Conservation (phyloP, 2,113 vertebrate species). For the Anoura caudifer region DNA sequence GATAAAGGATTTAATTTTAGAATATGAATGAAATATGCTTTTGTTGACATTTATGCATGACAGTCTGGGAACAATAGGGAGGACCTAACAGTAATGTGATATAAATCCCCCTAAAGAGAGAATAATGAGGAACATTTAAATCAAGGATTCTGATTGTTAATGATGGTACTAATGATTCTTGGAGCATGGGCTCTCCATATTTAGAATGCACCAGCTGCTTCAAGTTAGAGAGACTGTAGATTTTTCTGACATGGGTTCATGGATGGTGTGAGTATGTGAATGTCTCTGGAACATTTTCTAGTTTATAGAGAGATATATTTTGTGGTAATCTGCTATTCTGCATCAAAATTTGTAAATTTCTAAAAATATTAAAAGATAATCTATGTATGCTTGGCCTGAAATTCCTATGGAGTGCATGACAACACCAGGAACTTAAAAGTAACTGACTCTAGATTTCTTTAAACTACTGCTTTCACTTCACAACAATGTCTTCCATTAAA, state of each 20-base stretch:
- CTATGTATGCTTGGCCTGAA: neutral
- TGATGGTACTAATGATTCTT: conserved; percentile 10
- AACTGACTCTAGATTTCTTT: neutral
- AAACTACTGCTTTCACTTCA: conserved; percentile 15
- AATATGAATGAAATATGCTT: conserved; percentile 59
- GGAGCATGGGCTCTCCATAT: neutral
- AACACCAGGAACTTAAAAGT: neutral
- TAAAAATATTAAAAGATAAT: neutral
- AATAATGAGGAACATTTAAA: conserved; percentile 39
- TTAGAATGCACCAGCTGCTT: conserved; percentile 54
- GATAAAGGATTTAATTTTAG: conserved; percentile 71
- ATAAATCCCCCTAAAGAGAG: conserved; percentile 39
- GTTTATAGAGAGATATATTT: neutral
- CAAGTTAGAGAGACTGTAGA: conserved; percentile 8
- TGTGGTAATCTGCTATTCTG: neutral
- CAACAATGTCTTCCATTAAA: neutral
- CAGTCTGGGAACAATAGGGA: conserved; percentile 54
- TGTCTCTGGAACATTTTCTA: neutral
- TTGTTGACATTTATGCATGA: conserved; percentile 67
- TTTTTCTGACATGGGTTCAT: neutral
- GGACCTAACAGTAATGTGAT: conserved; percentile 34
- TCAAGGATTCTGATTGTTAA: conserved; percentile 42
- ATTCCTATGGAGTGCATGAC: neutral
- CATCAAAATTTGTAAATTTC: neutral
- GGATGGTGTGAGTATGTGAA: neutral